Evolutionary conservation across 2,113 vertebrate species (phyloP), one percentile per base, ranked within the genome.

Genomic region (Choloepus hoffmanni): DNA sequence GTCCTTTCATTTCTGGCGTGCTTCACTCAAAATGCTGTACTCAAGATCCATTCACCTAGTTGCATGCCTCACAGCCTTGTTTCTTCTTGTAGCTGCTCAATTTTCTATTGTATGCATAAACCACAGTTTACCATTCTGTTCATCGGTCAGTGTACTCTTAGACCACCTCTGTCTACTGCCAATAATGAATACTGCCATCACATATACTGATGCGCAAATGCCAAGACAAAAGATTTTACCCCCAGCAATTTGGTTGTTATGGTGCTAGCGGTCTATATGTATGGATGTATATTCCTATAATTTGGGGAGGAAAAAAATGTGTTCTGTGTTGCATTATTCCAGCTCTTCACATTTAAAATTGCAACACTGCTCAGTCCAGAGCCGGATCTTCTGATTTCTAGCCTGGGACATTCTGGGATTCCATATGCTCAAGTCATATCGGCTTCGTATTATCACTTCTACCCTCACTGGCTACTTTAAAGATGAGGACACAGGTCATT

Each of bases 331-430:
- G 30, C 15, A 7, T 83, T n/a, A 33, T 81, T 93, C 30, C 19
- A 73, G 12, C 24, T 3, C 55, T 79, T 86, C 7, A 50, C 36
- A 90, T 65, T 79, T 79, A 45, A 63, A 78, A 40, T 81, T 48
- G 60, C 12, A 88, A 76, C 88, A 68, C 0, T 30, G 15, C 2
- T 74, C 16, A 55, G 16, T 65, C 45, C 55, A 55, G 53, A 87
- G 15, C 4, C 40, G 26, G 36, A 16, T 76, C 33, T 95, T 58
- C 62, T 86, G 48, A 88, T 95, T 88, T 95, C 18, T 67, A 73
- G 23, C 58, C 55, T 67, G 48, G 7, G 1, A 18, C 33, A 67
- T 76, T 67, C 48, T 83, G 33, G 58, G 19, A 36, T 15, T 43
- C 62, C 21, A 33, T 15, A 19, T 79, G 45, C 13, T 30, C 3